Percentiles rank a stretch among this genome's conserved stretches.
These are phyloP conservation scores for Drosophila borealis DNA, from an alignment of 2,888 invertebrate genomes.

Conservation along the genomic window DNA sequence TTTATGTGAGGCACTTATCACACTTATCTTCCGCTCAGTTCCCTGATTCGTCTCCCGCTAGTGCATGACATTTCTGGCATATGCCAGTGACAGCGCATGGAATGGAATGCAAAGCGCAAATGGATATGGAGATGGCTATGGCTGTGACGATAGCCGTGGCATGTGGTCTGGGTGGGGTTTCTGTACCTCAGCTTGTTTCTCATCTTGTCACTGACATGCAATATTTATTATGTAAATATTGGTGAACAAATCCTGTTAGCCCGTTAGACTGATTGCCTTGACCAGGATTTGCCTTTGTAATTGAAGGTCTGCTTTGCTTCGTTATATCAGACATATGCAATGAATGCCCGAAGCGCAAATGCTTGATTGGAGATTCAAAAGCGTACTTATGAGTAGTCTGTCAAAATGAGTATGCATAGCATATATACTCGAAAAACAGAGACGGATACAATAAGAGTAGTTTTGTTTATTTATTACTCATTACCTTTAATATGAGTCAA, in stretches of 20 bases:
- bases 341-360: background rate
- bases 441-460: background rate
- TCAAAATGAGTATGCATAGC: background rate
- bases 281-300: slow-evolving; percentile 49
- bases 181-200: slow-evolving; percentile 24
- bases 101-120: slow-evolving; percentile 56
- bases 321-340: background rate
- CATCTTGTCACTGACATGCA: slow-evolving; percentile 58
- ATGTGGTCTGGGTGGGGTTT: slow-evolving; percentile 2
- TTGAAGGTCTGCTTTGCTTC: slow-evolving; percentile 29
- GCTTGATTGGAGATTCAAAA: background rate
- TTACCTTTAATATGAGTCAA: no score
- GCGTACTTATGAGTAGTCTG: background rate
- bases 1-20: slow-evolving; percentile 49
- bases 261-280: slow-evolving; percentile 53
- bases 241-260: slow-evolving; percentile 62
- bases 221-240: slow-evolving; percentile 78
- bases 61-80: slow-evolving; percentile 54
- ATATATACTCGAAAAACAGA: background rate
- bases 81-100: slow-evolving; percentile 47
- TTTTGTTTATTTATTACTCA: background rate
- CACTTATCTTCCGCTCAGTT: slow-evolving; percentile 37
- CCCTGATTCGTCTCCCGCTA: slow-evolving; percentile 5
- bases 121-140: slow-evolving; percentile 35
- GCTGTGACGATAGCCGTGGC: slow-evolving; percentile 1